Evolutionary conservation across 2,113 vertebrate genomes (phyloP).

Genomic region (Eretmochelys imbricata): DNA sequence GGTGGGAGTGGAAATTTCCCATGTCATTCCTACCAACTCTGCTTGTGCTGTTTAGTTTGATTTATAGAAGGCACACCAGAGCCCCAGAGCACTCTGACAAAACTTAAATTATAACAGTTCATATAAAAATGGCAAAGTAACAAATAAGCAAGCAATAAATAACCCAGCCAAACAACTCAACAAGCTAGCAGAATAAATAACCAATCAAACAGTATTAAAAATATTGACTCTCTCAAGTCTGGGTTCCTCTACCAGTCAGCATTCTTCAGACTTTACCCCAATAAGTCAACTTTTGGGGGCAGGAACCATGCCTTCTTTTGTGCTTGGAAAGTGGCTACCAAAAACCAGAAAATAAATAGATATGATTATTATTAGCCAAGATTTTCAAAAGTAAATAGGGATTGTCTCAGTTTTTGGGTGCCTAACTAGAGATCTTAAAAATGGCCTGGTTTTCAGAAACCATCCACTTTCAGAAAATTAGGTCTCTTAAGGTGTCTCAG

Average conservation of each 20-base stretch:
- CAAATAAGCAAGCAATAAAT: neutral
- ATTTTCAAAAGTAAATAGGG: neutral
- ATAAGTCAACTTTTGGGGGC: neutral
- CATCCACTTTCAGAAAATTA: neutral
- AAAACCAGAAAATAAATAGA: no score
- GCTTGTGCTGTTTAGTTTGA: neutral
- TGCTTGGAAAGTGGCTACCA: neutral
- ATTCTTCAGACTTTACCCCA: neutral
- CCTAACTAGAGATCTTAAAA: neutral
- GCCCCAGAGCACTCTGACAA: neutral
- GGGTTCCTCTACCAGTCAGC: neutral
- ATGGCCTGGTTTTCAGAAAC: neutral
- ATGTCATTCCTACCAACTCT: accelerated
- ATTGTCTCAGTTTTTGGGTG: neutral
- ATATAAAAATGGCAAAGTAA: neutral
- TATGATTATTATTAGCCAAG: no score
- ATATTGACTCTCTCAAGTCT: neutral
- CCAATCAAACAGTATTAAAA: neutral
- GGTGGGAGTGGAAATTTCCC: neutral
- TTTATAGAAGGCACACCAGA: neutral
- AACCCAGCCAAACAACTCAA: neutral
- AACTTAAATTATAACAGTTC: neutral
- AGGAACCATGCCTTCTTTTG: neutral
- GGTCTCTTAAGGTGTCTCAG: neutral
- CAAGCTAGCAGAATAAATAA: neutral